A percentile compares a stretch with the other conserved stretches of the same genome.
Evolutionary conservation across 1,140 invertebrate species (phyloP).

Genomic region (Andricus grossulariae): DNA sequence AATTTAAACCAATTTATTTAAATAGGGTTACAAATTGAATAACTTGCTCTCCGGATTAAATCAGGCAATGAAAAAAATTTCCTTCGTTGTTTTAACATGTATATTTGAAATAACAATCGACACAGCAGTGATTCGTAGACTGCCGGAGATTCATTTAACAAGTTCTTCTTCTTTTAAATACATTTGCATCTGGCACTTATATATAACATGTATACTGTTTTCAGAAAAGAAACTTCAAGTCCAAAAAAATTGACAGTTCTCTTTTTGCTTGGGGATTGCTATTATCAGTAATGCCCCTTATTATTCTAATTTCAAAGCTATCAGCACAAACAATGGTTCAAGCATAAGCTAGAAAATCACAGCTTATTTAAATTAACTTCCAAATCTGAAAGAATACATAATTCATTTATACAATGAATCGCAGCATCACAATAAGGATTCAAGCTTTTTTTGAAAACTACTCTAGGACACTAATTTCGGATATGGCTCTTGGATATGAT

Average conservation of each 20-base stretch:
- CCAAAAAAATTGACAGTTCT: neutral
- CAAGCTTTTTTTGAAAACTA: too few relatives aligned
- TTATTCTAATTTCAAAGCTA: neutral
- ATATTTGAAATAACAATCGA: slow-evolving; percentile 46
- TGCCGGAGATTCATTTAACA: slow-evolving; percentile 31
- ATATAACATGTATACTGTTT: slow-evolving; percentile 17
- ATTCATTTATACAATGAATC: too few relatives aligned
- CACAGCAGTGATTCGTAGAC: slow-evolving; percentile 22
- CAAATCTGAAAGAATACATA: neutral
- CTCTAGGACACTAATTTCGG: too few relatives aligned
- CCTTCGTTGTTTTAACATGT: slow-evolving; percentile 37
- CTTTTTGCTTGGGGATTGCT: neutral
- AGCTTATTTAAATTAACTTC: neutral
- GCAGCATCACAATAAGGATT: too few relatives aligned
- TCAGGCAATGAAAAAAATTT: neutral
- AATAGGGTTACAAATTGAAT: neutral
- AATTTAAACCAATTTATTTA: too few relatives aligned
- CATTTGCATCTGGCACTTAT: slow-evolving; percentile 19
- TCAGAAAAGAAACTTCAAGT: neutral
- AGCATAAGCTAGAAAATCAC: neutral
- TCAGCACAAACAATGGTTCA: neutral
- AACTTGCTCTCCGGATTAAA: neutral
- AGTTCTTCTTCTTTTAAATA: slow-evolving; percentile 17
- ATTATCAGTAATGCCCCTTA: too few relatives aligned
- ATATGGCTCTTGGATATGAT: neutral